Base-by-base conservation (phyloP, 1,140 invertebrate species). In the Drosophila punjabiensis region DNA sequence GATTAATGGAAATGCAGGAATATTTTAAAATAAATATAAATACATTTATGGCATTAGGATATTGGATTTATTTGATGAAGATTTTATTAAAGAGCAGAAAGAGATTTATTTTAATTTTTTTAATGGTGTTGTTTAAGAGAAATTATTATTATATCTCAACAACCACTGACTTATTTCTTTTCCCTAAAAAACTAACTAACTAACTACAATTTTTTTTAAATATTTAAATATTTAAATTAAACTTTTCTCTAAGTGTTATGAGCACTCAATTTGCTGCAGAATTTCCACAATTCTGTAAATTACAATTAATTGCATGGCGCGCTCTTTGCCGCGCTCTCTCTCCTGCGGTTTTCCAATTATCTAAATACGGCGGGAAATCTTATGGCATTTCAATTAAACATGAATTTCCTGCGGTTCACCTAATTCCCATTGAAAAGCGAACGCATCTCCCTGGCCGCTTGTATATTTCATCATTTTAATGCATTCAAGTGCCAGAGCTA, bases 321-420 rank as follows among this genome's bases (percentile, higher is more conserved):
- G 6, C 18, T 10, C 30, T 43, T 24, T 8, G 14, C 18, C 5
- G 14, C 28, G 3, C n/a, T n/a, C n/a, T n/a, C 14, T 16, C 11
- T n/a, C 18, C 58, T 62, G 64, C 37, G 58, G 64, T 52, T 68
- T 50, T 68, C 18, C 33, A 69, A 69, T 67, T 69, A 69, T 52
- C 33, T 18, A 52, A 41, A 68, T 50, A 67, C 50, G 62, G 33
- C 13, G 43, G 24, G 8, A 18, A 43, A 33, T 39, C 56, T 35
- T 50, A 52, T 73, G 71, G 61, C 35, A 43, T 59, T 60, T 76
- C 45, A 67, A 77, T 67, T 59, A 63, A 76, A 59, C 14, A 61
- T 73, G 47, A 62, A 62, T 61, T 41, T 37, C 32, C 45, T 33
- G 68, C 70, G 55, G 70, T 61, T 73, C 48, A 32, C 67, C 41